Evolutionary conservation across 2,113 vertebrate genomes (phyloP).

Genomic region (Motacilla alba): DNA sequence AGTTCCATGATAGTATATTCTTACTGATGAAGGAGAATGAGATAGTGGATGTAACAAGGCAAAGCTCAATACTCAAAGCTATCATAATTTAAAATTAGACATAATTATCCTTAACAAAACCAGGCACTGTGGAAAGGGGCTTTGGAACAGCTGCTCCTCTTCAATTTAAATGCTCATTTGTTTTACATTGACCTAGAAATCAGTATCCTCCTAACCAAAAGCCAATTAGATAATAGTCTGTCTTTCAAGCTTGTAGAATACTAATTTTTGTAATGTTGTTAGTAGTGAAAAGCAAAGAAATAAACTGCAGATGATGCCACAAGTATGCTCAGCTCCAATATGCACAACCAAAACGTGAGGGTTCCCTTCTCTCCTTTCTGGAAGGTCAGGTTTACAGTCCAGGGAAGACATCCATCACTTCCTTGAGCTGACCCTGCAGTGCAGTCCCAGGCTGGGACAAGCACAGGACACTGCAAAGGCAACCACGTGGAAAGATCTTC

Average conservation of each 20-base stretch:
- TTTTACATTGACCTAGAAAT: slow-evolving; percentile 74
- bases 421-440: neutral
- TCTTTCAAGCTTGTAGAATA: slow-evolving; percentile 58
- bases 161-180: slow-evolving; percentile 70
- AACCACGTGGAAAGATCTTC: neutral
- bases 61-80: slow-evolving; percentile 68
- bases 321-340: neutral
- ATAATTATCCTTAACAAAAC: slow-evolving; percentile 75
- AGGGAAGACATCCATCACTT: neutral
- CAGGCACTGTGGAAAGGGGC: slow-evolving; percentile 62
- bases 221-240: slow-evolving; percentile 69
- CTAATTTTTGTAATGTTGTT: slow-evolving; percentile 48
- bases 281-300: slow-evolving; percentile 54
- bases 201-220: slow-evolving; percentile 70
- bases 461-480: neutral
- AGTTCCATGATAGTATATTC: slow-evolving; percentile 16
- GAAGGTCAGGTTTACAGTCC: neutral
- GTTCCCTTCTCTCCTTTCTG: neutral
- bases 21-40: slow-evolving; percentile 55
- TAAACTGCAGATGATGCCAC: slow-evolving; percentile 45
- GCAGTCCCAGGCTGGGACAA: neutral
- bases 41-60: slow-evolving; percentile 49
- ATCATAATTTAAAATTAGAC: slow-evolving; percentile 73
- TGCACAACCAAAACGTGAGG: neutral
- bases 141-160: slow-evolving; percentile 70